Conservation (phyloP, 2,113 vertebrate genomes). For the Megaleporinus macrocephalus region DNA sequence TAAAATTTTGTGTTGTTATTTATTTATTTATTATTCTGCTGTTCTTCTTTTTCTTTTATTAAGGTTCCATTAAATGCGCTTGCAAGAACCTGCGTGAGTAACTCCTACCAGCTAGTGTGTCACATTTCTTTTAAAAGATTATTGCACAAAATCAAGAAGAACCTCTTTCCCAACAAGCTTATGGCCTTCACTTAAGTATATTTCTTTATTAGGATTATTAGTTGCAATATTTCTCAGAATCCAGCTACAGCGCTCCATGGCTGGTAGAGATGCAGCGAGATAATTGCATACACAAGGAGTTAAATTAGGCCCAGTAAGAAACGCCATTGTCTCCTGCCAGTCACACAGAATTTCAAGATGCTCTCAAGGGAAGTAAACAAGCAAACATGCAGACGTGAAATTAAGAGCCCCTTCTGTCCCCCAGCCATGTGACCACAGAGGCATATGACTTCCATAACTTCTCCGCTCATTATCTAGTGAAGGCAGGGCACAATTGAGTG, state of each 20-base stretch:
- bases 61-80: constrained; percentile 1
- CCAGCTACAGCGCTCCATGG: neutral
- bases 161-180: neutral
- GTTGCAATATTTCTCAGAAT: neutral
- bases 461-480: constrained; percentile 52
- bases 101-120: neutral
- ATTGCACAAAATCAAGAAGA: neutral
- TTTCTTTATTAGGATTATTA: neutral
- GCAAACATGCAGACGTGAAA: constrained; percentile 52
- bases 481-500: constrained; percentile 65
- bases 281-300: constrained; percentile 36
- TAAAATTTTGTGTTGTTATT: neutral
- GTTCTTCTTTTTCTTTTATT: neutral
- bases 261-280: neutral
- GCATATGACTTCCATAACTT: constrained; percentile 62
- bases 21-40: neutral
- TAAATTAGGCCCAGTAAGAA: constrained; percentile 41
- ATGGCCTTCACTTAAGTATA: too few species aligned
- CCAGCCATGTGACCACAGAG: constrained; percentile 51
- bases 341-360: constrained; percentile 41
- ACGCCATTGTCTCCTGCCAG: constrained; percentile 9
- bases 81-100: constrained; percentile 1
- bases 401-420: constrained; percentile 48
- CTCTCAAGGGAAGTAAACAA: constrained; percentile 57
- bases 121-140: neutral